phyloP scores from a whole-genome alignment of 2,113 vertebrate species.

The Hyla sarda region DNA sequence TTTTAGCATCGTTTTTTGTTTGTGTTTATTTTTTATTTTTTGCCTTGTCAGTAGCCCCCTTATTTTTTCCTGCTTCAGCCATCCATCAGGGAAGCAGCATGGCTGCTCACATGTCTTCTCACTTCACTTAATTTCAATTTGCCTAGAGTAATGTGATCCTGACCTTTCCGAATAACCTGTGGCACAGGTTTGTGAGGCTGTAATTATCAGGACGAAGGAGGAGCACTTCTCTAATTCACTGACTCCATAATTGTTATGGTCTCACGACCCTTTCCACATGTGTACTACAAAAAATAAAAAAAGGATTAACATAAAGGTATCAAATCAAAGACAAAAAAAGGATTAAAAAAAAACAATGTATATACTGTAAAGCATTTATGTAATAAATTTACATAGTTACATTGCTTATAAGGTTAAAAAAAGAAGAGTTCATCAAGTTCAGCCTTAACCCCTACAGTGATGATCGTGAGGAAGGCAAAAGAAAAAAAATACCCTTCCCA shows the following conservation, averaged over 20 bases:
- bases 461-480: no score
- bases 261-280: constrained; percentile 21
- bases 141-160: constrained; percentile 51
- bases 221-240: constrained; percentile 19
- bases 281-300: background rate
- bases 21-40: background rate
- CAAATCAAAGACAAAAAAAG: background rate
- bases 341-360: background rate
- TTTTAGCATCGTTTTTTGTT: background rate
- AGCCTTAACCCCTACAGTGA: no score
- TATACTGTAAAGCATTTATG: background rate
- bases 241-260: constrained; percentile 41
- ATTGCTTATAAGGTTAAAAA: no score
- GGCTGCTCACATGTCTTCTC: constrained; percentile 29
- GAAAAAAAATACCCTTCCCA: no score
- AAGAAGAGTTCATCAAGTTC: no score
- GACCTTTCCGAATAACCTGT: constrained; percentile 49
- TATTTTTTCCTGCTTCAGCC: background rate
- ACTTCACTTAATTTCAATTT: constrained; percentile 59
- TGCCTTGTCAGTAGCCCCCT: constrained; percentile 6
- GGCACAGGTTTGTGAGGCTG: constrained; percentile 15
- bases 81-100: constrained; percentile 40
- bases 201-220: constrained; percentile 43
- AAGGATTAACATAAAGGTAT: background rate
- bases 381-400: no score